phyloP scores from a whole-genome alignment of 2,888 invertebrate species.

The Ectobius pallidus region DNA sequence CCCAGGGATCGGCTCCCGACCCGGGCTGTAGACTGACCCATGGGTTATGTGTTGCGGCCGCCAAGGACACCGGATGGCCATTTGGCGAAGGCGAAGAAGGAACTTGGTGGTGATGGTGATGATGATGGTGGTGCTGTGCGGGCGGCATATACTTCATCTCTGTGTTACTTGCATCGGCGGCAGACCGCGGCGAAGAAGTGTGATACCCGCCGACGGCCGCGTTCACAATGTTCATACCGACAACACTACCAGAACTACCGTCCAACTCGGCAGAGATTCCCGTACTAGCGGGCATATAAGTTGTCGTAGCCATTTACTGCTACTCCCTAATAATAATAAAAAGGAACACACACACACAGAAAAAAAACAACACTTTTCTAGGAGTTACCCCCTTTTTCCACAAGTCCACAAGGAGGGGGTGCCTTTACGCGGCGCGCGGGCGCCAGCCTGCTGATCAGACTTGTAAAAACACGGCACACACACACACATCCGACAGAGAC shows the following conservation, averaged over 20 bases:
- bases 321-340: conserved; percentile 31
- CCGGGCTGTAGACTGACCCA: conserved; percentile 83
- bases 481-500: conserved; percentile 34
- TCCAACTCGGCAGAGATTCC: conserved; percentile 77
- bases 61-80: conserved; percentile 62
- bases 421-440: conserved; percentile 33
- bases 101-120: conserved; percentile 72
- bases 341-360: conserved; percentile 8
- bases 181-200: conserved; percentile 84
- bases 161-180: conserved; percentile 84
- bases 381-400: conserved; percentile 35
- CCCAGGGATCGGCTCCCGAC: conserved; percentile 74
- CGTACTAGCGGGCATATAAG: conserved; percentile 85
- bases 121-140: conserved; percentile 84
- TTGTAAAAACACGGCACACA: conserved; percentile 35
- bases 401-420: conserved; percentile 35
- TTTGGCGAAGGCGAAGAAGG: conserved; percentile 71
- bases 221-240: conserved; percentile 54
- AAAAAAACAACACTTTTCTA: conserved; percentile 25
- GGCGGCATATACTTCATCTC: conserved; percentile 94
- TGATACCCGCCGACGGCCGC: conserved; percentile 71
- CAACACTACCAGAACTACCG: conserved; percentile 58
- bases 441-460: conserved; percentile 34
- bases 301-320: conserved; percentile 84
- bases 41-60: conserved; percentile 66